Evolutionary conservation across 1,140 invertebrate genomes (phyloP).

Genomic region (Oscheius sp.): DNA sequence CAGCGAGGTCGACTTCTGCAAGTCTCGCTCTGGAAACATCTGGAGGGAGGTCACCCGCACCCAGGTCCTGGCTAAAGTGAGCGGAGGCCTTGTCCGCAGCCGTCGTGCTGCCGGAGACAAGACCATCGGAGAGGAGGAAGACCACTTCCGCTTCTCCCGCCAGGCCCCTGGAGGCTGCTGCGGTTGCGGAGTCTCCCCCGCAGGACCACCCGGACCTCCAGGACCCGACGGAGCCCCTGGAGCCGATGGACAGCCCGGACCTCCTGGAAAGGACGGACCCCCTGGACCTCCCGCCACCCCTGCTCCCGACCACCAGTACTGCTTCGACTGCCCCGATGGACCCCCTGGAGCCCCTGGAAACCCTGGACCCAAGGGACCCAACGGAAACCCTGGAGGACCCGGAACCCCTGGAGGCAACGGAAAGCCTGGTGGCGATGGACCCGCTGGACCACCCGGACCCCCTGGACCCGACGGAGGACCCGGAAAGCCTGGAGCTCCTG

Average conservation of each 20-base stretch:
- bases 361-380: conserved; percentile 40
- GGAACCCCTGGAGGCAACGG: no score
- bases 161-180: no score
- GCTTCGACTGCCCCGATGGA: conserved; percentile 39
- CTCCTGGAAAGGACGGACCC: conserved; percentile 28
- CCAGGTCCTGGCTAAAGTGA: conserved; percentile 24
- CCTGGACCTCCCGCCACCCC: conserved; percentile 9
- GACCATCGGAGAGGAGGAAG: background rate
- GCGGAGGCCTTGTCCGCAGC: conserved; percentile 12
- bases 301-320: conserved; percentile 26
- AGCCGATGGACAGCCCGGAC: conserved; percentile 24
- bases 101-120: conserved; percentile 23
- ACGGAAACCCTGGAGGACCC: conserved; percentile 29
- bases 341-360: conserved; percentile 37
- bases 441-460: no score
- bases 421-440: no score
- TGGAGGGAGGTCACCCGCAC: conserved; percentile 43
- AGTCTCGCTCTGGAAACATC: conserved; percentile 33
- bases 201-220: conserved; percentile 35
- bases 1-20: conserved; percentile 50
- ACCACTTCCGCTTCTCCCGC: no score
- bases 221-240: conserved; percentile 37
- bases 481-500: no score
- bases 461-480: no score
- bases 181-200: conserved; percentile 25